A percentile compares a stretch with the other conserved stretches of the same genome.
Conservation (phyloP, 2,888 invertebrate genomes). For the Clunio marinus region DNA sequence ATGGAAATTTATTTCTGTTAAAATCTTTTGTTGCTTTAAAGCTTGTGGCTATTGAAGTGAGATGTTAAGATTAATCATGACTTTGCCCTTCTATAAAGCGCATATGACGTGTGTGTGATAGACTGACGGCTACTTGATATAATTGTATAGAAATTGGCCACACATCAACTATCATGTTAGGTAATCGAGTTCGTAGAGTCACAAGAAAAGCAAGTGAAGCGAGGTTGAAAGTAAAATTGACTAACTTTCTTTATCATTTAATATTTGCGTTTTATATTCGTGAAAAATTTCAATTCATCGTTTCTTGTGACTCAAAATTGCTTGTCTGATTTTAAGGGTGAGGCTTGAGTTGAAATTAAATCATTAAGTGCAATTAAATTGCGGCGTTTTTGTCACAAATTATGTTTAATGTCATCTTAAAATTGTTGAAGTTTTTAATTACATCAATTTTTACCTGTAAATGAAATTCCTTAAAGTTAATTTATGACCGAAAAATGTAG, state of each 20-base stretch:
- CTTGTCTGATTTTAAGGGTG: too few relatives aligned
- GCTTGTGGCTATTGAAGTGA: not conserved
- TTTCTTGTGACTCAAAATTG: too few relatives aligned
- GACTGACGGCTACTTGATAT: slow-evolving; percentile 1
- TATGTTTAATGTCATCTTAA: too few relatives aligned
- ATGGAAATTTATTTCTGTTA: too few relatives aligned
- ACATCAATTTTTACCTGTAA: too few relatives aligned
- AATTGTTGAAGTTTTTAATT: too few relatives aligned
- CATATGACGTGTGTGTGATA: not conserved
- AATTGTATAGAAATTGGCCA: slow-evolving; percentile 2
- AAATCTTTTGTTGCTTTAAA: too few relatives aligned
- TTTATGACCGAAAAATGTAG: too few relatives aligned
- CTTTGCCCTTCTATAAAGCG: not conserved
- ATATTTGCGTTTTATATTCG: too few relatives aligned
- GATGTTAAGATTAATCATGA: slow-evolving; percentile 7
- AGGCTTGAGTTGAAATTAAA: not conserved
- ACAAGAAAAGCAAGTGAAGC: not conserved
- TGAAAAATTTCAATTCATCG: not conserved
- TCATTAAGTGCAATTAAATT: not conserved
- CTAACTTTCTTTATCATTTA: not conserved
- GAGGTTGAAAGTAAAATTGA: not conserved
- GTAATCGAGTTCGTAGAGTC: not conserved
- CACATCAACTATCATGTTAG: not conserved
- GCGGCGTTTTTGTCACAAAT: too few relatives aligned
- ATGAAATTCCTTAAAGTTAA: too few relatives aligned